Evolutionary conservation across 1,140 invertebrate species (phyloP), one percentile per base, ranked within the genome.

Genomic region (Zaprionus taronus): DNA sequence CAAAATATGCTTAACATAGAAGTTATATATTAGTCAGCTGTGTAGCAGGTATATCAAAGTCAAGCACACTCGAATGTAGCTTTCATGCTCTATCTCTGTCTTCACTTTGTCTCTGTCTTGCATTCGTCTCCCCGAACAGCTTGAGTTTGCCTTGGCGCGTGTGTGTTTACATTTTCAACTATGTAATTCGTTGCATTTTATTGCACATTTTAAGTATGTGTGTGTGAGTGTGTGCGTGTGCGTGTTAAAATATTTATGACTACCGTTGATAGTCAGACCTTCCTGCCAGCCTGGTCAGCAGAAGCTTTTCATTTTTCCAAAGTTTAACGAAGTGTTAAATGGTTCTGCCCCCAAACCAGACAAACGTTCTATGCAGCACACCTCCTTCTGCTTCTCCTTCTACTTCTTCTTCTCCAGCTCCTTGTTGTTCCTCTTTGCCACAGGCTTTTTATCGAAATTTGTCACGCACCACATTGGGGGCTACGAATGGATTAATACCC

Each of bases 271-370:
- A 44, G 65, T 47, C 41, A 17, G 41, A 47, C 2, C 64, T 38
- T 53, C n/a, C 53, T 12, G 15, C 2, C 41, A 2, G n/a, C n/a
- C 5, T 44, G 73, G 63, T 72, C 72, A 81, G 47, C 72, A 79
- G 44, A 20, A 75, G 82, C 75, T 71, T 71, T 83, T 74, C 70
- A 65, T 68, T 74, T 74, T 57, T 74, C 62, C 49, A 60, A 82
- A 87, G 83, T 87, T 87, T 87, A 87, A 87, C 83, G 83, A 87
- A 87, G 83, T 87, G 83, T 87, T 87, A 87, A 87, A 87, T 87
- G 83, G 72, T 63, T 64, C 71, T 61, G 51, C 2, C 7, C 41
- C 5, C 41, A 62, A 68, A 49, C 57, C 38, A 57, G 51, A 64
- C 67, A 64, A 64, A 38, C 58, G 31, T 49, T 12, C 17, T 57